A percentile compares a stretch with the other conserved stretches of the same genome.
Evolutionary conservation across 2,113 vertebrate genomes (phyloP).

Genomic region (Meriones unguiculatus): DNA sequence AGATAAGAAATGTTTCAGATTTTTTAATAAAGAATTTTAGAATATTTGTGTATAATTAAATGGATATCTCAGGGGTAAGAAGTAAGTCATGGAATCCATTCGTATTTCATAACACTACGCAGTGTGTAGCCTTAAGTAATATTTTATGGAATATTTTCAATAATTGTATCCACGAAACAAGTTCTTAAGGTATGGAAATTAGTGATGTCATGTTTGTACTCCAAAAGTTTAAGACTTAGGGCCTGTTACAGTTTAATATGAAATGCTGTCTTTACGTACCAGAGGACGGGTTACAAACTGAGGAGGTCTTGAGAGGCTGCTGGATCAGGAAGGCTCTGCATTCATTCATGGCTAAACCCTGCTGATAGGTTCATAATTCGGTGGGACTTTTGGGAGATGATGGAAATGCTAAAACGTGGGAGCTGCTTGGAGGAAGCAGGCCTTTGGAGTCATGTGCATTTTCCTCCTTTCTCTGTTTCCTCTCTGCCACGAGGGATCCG

Average conservation of each 20-base stretch:
- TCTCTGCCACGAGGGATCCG: not conserved
- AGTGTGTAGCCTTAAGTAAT: not conserved
- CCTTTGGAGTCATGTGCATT: accelerated
- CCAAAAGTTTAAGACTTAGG: not conserved
- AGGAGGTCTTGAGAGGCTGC: not conserved
- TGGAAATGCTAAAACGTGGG: not conserved
- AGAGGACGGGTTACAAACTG: not conserved
- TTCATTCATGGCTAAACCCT: not conserved
- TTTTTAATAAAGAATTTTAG: not conserved
- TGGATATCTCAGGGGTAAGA: not conserved
- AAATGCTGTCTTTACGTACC: not conserved
- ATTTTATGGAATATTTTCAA: not conserved
- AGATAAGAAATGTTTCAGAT: not conserved
- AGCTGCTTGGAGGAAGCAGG: not conserved
- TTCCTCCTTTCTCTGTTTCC: not conserved
- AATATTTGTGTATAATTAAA: not conserved
- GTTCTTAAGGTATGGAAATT: not conserved
- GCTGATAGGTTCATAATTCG: not conserved
- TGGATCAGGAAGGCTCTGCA: not conserved
- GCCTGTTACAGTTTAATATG: no score
- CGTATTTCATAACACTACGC: not conserved
- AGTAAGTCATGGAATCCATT: not conserved
- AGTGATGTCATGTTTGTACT: not conserved
- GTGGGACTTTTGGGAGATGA: not conserved
- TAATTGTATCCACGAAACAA: not conserved